These are phyloP conservation scores for Drosophila melanogaster DNA, from an alignment of 1,140 invertebrate genomes.

Conservation along the genomic window Release_6_plus_ISO1_MT NT_037436.4:22584501-22585000, in stretches of 20 bases:
- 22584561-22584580: slow-evolving; percentile 66
- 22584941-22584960: slow-evolving; percentile 80
- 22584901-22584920: slow-evolving; percentile 55
- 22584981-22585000: slow-evolving; percentile 79
- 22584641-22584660: slow-evolving; percentile 60
- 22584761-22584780: slow-evolving; percentile 44
- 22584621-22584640: slow-evolving; percentile 23
- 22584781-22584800: slow-evolving; percentile 54
- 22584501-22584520: slow-evolving; percentile 67
- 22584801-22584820: slow-evolving; percentile 77
- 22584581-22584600: slow-evolving; percentile 73
- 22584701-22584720: slow-evolving; percentile 52
- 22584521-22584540: slow-evolving; percentile 67
- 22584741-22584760: slow-evolving; percentile 25
- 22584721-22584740: slow-evolving; percentile 3
- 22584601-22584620: slow-evolving; percentile 76
- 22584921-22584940: slow-evolving; percentile 76
- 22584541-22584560: slow-evolving; percentile 56
- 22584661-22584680: slow-evolving; percentile 79
- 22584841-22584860: slow-evolving; percentile 35
- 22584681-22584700: slow-evolving; percentile 71
- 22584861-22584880: slow-evolving; percentile 57
- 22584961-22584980: slow-evolving; percentile 83
- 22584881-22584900: slow-evolving; percentile 40
- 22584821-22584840: slow-evolving; percentile 52